Conservation (phyloP, 2,797 vertebrate species). For the Coracias cyanogaster region DNA sequence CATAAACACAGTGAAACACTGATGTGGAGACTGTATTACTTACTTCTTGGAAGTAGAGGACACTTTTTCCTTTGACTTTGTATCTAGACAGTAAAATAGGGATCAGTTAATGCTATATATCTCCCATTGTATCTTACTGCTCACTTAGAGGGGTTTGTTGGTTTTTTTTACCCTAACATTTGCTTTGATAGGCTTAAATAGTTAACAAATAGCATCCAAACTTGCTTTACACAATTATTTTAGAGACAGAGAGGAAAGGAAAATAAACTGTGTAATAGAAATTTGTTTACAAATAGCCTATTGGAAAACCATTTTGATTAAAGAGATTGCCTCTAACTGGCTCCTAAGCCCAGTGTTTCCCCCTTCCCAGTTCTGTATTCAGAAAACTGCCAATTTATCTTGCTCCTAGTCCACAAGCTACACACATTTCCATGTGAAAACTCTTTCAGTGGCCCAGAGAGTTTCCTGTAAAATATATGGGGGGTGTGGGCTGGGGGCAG, state of each 20-base stretch:
- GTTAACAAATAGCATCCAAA: neutral
- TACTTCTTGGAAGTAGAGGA: neutral
- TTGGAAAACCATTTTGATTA: neutral
- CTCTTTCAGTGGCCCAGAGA: neutral
- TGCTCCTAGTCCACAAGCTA: neutral
- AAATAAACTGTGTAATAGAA: neutral
- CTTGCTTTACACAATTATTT: slow-evolving; percentile 24
- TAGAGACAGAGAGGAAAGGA: neutral
- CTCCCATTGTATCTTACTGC: neutral
- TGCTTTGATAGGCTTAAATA: neutral
- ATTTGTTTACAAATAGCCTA: neutral
- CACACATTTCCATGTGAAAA: neutral
- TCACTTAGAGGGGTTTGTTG: neutral
- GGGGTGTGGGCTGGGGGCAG: neutral
- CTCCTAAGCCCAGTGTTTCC: neutral
- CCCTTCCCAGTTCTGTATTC: neutral
- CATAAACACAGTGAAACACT: neutral
- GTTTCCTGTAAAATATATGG: neutral
- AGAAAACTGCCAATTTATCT: slow-evolving; percentile 16
- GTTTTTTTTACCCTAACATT: neutral
- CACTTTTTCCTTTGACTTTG: neutral
- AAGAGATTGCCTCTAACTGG: neutral
- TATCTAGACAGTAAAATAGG: neutral
- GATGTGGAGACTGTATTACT: slow-evolving; percentile 16
- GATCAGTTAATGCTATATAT: neutral